A percentile compares a stretch with the other conserved stretches of the same genome.
Evolutionary conservation across 1,140 invertebrate species (phyloP).

Genomic region (Chionoecetes opilio): DNA sequence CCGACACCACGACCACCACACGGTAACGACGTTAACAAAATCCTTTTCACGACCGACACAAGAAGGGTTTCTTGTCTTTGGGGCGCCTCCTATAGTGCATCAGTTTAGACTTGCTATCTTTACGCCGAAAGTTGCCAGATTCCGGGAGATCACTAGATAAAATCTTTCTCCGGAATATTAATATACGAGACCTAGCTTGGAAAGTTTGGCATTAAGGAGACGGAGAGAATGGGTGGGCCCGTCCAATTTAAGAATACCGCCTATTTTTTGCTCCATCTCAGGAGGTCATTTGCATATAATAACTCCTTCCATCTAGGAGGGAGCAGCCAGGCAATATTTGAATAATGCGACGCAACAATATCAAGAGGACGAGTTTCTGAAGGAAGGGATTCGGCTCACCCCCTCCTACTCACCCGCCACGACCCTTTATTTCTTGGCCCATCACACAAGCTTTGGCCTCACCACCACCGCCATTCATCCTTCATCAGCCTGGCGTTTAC

Average conservation of each 20-base stretch:
- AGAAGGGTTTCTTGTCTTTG: background rate
- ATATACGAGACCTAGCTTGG: constrained; percentile 19
- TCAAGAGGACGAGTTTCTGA: constrained; percentile 1
- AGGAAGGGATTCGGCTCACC: background rate
- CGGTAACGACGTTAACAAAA: background rate
- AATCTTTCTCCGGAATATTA: constrained; percentile 30
- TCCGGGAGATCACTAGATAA: constrained; percentile 14
- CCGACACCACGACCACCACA: background rate
- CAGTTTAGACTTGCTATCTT: background rate
- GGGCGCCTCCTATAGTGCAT: background rate
- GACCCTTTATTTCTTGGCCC: too few relatives aligned
- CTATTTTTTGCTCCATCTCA: constrained; percentile 10
- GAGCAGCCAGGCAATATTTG: constrained; percentile 18
- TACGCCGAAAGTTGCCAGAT: background rate
- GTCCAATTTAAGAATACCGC: constrained; percentile 28
- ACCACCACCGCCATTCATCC: background rate
- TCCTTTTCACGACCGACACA: constrained; percentile 13
- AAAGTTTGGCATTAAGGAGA: background rate
- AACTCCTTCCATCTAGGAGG: background rate
- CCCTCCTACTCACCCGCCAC: background rate
- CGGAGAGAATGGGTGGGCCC: constrained; percentile 1
- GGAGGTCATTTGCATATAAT: constrained; percentile 4
- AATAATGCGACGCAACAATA: constrained; percentile 20
- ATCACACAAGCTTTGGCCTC: background rate
- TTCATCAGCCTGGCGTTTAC: background rate